Percentiles rank a stretch among this genome's conserved stretches.
Evolutionary conservation across 1,140 invertebrate genomes (phyloP).

Genomic region (Cryptotermes secundus): DNA sequence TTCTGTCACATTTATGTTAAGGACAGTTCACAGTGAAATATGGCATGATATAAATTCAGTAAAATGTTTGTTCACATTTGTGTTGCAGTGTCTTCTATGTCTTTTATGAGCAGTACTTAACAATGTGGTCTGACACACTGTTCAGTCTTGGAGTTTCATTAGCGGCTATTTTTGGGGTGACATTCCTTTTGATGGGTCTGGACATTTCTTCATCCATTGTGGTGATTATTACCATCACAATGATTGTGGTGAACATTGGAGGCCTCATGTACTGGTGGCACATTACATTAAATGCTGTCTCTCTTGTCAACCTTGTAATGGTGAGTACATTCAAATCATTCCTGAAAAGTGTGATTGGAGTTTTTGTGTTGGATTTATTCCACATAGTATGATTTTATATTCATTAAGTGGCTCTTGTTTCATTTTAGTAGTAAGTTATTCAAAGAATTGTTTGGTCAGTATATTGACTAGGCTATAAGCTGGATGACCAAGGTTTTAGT

Average conservation of each 20-base stretch:
- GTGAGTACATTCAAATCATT: constrained; percentile 50
- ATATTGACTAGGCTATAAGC: too few species aligned
- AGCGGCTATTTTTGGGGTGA: constrained; percentile 89
- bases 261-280: constrained; percentile 97
- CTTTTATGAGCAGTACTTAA: constrained; percentile 99
- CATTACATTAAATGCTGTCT: constrained; percentile 95
- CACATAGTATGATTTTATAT: too few species aligned
- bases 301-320: constrained; percentile 98
- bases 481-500: too few species aligned
- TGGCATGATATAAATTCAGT: too few species aligned
- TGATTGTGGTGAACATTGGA: constrained; percentile 91
- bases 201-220: constrained; percentile 87
- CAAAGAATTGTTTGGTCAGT: too few species aligned
- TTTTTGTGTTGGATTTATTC: too few species aligned
- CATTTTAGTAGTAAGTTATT: too few species aligned
- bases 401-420: too few species aligned
- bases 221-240: constrained; percentile 86
- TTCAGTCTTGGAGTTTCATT: constrained; percentile 86
- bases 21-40: too few species aligned
- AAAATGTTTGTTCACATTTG: constrained; percentile 27
- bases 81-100: constrained; percentile 90
- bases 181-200: constrained; percentile 91
- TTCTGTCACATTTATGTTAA: too few species aligned
- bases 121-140: constrained; percentile 90
- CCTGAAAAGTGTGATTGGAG: too few species aligned